These are phyloP conservation scores for Luperina testacea DNA, from an alignment of 2,888 invertebrate species.

Conservation along the genomic window DNA sequence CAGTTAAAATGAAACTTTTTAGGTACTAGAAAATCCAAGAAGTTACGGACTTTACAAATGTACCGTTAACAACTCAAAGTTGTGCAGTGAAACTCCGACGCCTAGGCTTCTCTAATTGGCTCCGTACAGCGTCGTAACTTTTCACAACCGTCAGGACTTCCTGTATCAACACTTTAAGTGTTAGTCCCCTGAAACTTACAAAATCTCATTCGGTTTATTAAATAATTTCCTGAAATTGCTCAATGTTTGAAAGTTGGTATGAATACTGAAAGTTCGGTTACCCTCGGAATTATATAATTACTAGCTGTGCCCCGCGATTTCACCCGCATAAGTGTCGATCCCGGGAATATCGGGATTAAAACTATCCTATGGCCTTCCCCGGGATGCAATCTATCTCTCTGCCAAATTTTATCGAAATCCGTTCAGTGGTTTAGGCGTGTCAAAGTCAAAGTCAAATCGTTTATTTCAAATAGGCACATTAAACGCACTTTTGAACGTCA, in stretches of 20 bases:
- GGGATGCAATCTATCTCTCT: too few species aligned
- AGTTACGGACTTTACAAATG: neutral
- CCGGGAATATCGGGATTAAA: too few species aligned
- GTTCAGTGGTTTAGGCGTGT: too few species aligned
- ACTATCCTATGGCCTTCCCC: too few species aligned
- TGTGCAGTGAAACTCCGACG: neutral
- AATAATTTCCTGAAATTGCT: conserved; percentile 41
- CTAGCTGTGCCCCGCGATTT: too few species aligned
- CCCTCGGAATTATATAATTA: too few species aligned
- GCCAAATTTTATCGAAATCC: too few species aligned
- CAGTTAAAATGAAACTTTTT: neutral
- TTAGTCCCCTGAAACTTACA: conserved; percentile 3
- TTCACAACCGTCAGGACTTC: conserved; percentile 8
- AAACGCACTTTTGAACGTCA: too few species aligned
- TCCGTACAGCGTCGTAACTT: conserved; percentile 15
- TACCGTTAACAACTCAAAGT: neutral
- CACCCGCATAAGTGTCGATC: too few species aligned
- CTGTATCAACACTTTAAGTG: conserved; percentile 13
- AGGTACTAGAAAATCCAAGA: neutral
- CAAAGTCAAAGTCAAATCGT: too few species aligned
- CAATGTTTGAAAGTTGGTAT: conserved; percentile 21
- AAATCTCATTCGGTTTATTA: conserved; percentile 29
- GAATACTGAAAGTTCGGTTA: conserved; percentile 26
- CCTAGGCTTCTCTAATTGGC: conserved; percentile 16
- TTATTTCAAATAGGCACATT: too few species aligned